These are phyloP conservation scores for Latrodectus elegans DNA, from an alignment of 2,888 invertebrate species.

Conservation along the genomic window DNA sequence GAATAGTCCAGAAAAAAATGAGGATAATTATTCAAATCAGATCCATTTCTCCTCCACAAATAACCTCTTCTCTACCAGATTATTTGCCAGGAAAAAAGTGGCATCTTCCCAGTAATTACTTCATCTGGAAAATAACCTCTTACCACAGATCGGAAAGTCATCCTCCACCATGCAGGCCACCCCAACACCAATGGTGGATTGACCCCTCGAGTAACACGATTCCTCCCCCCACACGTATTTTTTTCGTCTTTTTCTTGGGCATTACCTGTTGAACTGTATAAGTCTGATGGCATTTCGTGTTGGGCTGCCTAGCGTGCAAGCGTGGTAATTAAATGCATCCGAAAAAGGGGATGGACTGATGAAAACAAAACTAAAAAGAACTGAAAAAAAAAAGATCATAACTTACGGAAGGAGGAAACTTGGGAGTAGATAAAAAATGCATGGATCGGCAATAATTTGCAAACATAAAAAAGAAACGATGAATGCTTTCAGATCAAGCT, in stretches of 20 bases:
- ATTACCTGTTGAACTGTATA: constrained; percentile 36
- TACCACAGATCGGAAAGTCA: not conserved
- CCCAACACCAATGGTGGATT: no score
- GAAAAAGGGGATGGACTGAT: not conserved
- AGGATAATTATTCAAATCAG: constrained; percentile 63
- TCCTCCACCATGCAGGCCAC: not conserved
- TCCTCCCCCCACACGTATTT: not conserved
- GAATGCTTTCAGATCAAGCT: no score
- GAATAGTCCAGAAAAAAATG: constrained; percentile 20
- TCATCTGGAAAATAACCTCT: constrained; percentile 6
- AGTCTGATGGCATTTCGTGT: no score
- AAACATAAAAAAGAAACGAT: no score
- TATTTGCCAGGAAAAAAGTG: no score
- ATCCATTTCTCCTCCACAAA: not conserved
- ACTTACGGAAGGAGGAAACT: constrained; percentile 39
- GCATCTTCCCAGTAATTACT: constrained; percentile 23
- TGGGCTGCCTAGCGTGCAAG: no score
- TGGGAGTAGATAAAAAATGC: not conserved
- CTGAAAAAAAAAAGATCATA: not conserved
- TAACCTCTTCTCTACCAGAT: no score
- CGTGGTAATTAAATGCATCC: no score
- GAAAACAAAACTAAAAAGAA: not conserved
- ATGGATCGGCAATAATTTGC: no score
- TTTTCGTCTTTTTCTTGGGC: constrained; percentile 3
- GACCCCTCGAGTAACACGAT: not conserved